Base-by-base conservation (phyloP, 53 echinoderm and acorn worm species). In the Holothuria leucospilota region DNA sequence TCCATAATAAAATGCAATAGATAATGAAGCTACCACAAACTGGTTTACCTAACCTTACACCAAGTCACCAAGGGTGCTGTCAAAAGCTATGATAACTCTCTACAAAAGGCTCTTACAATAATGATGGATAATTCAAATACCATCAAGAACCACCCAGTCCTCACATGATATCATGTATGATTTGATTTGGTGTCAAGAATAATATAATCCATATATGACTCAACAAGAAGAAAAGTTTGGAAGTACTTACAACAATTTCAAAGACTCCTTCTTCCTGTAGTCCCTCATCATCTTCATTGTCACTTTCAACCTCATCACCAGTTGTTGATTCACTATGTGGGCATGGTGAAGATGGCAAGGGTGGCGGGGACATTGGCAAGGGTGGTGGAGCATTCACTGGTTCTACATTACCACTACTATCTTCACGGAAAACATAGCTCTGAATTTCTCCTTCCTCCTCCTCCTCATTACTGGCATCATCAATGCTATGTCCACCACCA, bases 191-290 rank as follows among this genome's bases (percentile, higher is more conserved):
- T n/a, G n/a, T n/a, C n/a, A n/a, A n/a, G n/a, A n/a, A n/a, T n/a
- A n/a, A n/a, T n/a, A n/a, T n/a, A n/a, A n/a, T n/a, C n/a, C n/a
- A n/a, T n/a, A n/a, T n/a, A 34, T 34, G 34, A 56, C 56, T 18
- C 16, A 11, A 14, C 9, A 56, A 56, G 18, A 72, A 72, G 6
- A 38, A 70, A 38, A 16, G 1, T 34, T 15, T 71, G 18, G 53
- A n/a, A 75, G 39, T 53, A 88, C 94, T 93, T 90, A 96, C 96
- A 86, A 82, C 89, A 62, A 96, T 94, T 75, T 96, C 94, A 40
- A 96, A 87, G 68, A 96, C 94, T 49, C 96, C 96, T 75, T 96
- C 96, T 29, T 96, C 93, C 29, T 86, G 93, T 41, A 94, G 89
- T 34, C 84, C 94, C n/a, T 34, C 80, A 67, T 86, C 77, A 60